Conservation (phyloP, 2,797 vertebrate species). For the Syngnathus rostellatus region DNA sequence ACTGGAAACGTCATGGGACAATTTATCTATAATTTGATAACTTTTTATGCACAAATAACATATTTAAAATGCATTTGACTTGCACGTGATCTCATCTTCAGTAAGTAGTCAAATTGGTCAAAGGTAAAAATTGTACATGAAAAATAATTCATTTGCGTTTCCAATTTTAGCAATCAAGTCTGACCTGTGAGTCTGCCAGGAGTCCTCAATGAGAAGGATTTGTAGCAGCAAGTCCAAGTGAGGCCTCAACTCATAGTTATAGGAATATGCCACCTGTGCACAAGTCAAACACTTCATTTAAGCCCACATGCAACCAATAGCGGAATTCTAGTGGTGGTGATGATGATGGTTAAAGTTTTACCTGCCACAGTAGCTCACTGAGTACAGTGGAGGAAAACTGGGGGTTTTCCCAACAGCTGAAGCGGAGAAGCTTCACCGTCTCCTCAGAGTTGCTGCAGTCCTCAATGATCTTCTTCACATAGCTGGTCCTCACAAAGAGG, state of each 20-base stretch:
- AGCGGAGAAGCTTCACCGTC: constrained; percentile 95
- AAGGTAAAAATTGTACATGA: neutral
- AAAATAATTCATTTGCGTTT: neutral
- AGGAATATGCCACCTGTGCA: constrained; percentile 92
- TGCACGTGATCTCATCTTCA: too few species aligned
- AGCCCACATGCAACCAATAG: neutral
- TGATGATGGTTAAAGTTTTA: constrained; percentile 39
- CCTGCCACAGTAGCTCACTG: constrained; percentile 99
- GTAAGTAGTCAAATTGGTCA: too few species aligned
- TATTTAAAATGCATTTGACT: too few species aligned
- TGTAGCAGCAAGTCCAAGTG: constrained; percentile 97
- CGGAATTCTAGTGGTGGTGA: neutral
- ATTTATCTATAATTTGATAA: too few species aligned
- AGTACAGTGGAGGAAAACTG: constrained; percentile 99
- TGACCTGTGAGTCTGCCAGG: constrained; percentile 99
- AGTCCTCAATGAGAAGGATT: constrained; percentile 96
- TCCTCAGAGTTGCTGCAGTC: constrained; percentile 99
- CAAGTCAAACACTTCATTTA: constrained; percentile 5
- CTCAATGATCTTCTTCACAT: constrained; percentile 99
- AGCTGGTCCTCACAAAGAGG: constrained; percentile 97
- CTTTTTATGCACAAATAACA: too few species aligned
- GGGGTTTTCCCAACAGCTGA: constrained; percentile 99
- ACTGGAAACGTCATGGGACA: too few species aligned
- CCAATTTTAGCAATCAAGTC: constrained; percentile 9
- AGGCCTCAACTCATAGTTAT: constrained; percentile 96